phyloP scores from a whole-genome alignment of 2,113 vertebrate species.

The Caretta caretta region DNA sequence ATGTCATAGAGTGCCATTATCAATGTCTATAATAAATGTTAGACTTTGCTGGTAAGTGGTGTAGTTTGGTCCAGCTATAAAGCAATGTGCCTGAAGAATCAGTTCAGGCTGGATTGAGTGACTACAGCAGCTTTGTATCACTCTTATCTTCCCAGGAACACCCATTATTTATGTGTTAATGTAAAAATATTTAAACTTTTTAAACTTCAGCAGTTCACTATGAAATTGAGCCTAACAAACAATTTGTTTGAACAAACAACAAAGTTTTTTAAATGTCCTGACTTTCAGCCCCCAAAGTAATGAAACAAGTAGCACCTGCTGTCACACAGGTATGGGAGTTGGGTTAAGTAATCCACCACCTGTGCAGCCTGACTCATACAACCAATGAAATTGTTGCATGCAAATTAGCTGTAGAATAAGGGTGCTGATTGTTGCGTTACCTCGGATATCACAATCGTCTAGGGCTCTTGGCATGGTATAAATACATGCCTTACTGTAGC shows the following conservation, averaged over 20 bases:
- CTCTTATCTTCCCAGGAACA: conserved; percentile 42
- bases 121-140: conserved; percentile 33
- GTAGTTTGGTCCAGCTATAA: conserved; percentile 39
- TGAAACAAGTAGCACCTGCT: background rate
- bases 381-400: background rate
- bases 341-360: background rate
- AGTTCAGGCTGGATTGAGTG: conserved; percentile 33
- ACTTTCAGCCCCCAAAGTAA: background rate
- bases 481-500: background rate
- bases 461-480: background rate
- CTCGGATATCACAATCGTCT: background rate
- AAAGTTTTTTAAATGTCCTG: background rate
- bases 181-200: conserved; percentile 52
- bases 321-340: background rate
- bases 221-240: conserved; percentile 16
- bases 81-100: conserved; percentile 24
- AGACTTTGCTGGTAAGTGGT: conserved; percentile 19
- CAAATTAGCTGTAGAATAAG: background rate
- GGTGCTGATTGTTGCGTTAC: background rate
- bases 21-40: background rate
- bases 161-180: conserved; percentile 48
- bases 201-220: conserved; percentile 11
- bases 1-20: conserved; percentile 4
- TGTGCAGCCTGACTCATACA: background rate
- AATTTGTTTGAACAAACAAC: background rate